phyloP scores from a whole-genome alignment of 2,797 vertebrate genomes.

The Scarus forsteni region DNA sequence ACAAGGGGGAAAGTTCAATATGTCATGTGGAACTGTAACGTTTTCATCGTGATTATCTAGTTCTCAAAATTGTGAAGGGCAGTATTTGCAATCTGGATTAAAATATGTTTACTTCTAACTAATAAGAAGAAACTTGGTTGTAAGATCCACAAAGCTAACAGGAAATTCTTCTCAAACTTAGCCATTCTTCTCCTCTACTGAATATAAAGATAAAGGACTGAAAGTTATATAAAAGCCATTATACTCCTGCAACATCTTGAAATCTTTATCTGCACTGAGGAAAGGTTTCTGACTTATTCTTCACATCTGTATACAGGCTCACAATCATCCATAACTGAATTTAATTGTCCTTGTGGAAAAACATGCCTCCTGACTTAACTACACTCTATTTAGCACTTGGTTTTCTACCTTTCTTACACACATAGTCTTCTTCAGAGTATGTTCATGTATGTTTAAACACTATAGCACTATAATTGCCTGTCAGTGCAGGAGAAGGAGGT shows the following conservation, averaged over 20 bases:
- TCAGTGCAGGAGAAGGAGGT: slow-evolving; percentile 48
- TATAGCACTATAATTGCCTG: slow-evolving; percentile 64
- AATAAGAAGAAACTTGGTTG: background rate
- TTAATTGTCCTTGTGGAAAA: slow-evolving; percentile 33
- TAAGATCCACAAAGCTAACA: background rate
- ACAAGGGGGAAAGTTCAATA: too few relatives aligned
- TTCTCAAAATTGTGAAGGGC: too few relatives aligned
- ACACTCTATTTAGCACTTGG: slow-evolving; percentile 25
- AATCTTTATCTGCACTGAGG: background rate
- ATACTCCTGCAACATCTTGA: background rate
- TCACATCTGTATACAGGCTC: slow-evolving; percentile 13
- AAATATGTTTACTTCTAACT: too few relatives aligned
- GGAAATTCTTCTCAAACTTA: background rate
- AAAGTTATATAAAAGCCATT: background rate
- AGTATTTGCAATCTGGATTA: too few relatives aligned
- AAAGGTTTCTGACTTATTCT: background rate
- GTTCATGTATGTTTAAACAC: slow-evolving; percentile 60
- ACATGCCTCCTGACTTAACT: background rate
- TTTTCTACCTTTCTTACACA: slow-evolving; percentile 30
- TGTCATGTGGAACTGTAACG: too few relatives aligned
- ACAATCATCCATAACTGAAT: slow-evolving; percentile 31
- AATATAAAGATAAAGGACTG: background rate
- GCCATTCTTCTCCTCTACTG: too few relatives aligned
- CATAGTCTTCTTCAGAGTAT: slow-evolving; percentile 11
- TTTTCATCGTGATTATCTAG: too few relatives aligned